Evolutionary conservation across 2,888 invertebrate species (phyloP).

Genomic region (Priocnemis perturbator): DNA sequence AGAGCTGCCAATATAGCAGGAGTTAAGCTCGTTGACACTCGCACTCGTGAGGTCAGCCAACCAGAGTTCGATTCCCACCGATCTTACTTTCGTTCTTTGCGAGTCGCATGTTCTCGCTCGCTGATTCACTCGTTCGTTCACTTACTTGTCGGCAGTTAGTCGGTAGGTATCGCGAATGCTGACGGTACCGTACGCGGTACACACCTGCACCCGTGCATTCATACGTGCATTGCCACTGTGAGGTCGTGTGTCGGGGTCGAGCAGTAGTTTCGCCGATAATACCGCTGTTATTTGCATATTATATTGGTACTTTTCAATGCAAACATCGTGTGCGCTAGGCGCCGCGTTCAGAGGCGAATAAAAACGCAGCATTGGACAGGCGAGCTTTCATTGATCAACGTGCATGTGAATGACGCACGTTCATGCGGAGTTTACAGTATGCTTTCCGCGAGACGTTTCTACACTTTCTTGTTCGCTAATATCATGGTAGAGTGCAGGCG

Average conservation of each 20-base stretch:
- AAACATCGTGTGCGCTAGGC: background rate
- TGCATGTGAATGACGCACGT: background rate
- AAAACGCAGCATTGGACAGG: background rate
- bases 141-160: constrained; percentile 9
- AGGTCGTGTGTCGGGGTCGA: constrained; percentile 41
- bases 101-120: constrained; percentile 34
- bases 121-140: constrained; percentile 13
- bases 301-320: constrained; percentile 18
- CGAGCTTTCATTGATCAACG: no score
- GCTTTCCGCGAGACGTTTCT: background rate
- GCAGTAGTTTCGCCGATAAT: constrained; percentile 35
- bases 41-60: constrained; percentile 69
- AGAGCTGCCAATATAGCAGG: constrained; percentile 32
- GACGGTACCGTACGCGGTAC: constrained; percentile 18
- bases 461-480: no score
- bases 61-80: constrained; percentile 69
- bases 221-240: constrained; percentile 28
- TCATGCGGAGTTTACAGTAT: background rate
- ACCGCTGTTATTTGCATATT: constrained; percentile 37
- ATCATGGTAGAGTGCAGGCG: no score
- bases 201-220: no score
- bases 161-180: constrained; percentile 28
- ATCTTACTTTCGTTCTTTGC: constrained; percentile 52
- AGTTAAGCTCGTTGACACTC: constrained; percentile 73
- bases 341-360: no score